Evolutionary conservation across 2,113 vertebrate species (phyloP).

Genomic region (Rattus norvegicus): DNA sequence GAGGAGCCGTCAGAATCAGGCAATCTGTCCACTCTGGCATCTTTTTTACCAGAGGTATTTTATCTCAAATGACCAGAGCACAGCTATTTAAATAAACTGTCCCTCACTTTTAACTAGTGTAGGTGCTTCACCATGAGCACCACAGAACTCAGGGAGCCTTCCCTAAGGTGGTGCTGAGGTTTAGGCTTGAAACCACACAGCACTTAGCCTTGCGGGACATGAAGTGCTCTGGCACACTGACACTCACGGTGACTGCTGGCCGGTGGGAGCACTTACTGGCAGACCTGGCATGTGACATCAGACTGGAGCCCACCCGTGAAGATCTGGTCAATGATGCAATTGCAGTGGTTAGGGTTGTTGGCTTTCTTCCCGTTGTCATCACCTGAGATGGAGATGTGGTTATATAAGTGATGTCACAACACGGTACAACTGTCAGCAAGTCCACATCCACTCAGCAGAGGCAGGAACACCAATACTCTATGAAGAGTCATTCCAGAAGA

Average conservation of each 20-base stretch:
- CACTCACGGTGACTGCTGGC: background rate
- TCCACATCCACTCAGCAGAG: background rate
- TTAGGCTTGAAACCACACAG: background rate
- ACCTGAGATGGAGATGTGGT: slow-evolving; percentile 84
- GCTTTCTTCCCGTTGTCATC: slow-evolving; percentile 98
- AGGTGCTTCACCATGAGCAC: background rate
- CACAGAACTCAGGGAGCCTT: background rate
- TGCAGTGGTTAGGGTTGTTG: slow-evolving; percentile 99
- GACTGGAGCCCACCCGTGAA: slow-evolving; percentile 98
- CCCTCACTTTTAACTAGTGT: background rate
- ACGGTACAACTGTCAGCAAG: no score
- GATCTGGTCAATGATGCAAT: slow-evolving; percentile 99
- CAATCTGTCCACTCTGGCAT: background rate
- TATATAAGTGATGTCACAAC: background rate
- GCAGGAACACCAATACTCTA: background rate
- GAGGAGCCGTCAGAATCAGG: background rate
- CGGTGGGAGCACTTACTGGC: slow-evolving; percentile 90
- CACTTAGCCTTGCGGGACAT: background rate
- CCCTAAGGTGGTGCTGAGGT: background rate
- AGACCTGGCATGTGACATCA: slow-evolving; percentile 98
- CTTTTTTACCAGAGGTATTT: background rate
- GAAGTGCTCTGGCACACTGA: background rate
- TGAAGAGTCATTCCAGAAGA: background rate
- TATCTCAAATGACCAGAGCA: background rate
- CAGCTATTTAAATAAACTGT: rapidly evolving